These are phyloP conservation scores for Nomada ruficornis DNA, from an alignment of 2,888 invertebrate genomes.

Conservation along the genomic window DNA sequence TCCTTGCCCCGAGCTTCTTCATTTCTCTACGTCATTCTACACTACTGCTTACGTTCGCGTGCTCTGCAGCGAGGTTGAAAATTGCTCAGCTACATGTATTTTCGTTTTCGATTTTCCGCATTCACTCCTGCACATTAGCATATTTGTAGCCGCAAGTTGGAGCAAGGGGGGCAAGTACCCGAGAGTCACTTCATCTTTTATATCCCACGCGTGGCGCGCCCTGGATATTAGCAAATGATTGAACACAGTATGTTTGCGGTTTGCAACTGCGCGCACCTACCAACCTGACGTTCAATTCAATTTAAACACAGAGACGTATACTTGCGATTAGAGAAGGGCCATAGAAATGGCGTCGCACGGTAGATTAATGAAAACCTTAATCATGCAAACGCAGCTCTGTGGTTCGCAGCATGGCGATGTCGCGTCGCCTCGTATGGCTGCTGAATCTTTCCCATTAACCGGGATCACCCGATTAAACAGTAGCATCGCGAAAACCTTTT, in stretches of 20 bases:
- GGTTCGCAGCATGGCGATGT: not conserved
- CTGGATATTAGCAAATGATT: constrained; percentile 38
- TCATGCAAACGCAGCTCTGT: constrained; percentile 28
- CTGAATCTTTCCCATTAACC: constrained; percentile 38
- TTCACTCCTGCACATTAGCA: no score
- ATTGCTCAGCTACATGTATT: no score
- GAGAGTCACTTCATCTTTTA: constrained; percentile 5
- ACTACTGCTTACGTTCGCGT: no score
- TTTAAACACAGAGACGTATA: not conserved
- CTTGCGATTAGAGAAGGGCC: no score
- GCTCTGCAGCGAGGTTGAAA: no score
- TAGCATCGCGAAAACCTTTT: constrained; percentile 47
- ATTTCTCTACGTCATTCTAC: no score
- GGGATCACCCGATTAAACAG: constrained; percentile 47
- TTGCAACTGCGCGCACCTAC: not conserved
- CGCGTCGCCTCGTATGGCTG: constrained; percentile 15
- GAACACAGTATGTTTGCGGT: not conserved
- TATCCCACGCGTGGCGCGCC: not conserved
- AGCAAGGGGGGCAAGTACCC: not conserved
- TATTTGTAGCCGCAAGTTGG: no score
- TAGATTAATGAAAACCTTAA: constrained; percentile 62
- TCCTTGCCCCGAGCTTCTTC: no score
- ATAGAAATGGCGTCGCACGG: not conserved
- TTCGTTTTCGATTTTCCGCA: not conserved
- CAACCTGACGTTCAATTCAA: not conserved